Percentiles rank a stretch among this genome's conserved stretches.
Conservation (phyloP, 2,113 vertebrate genomes). For the Rallus limicola region DNA sequence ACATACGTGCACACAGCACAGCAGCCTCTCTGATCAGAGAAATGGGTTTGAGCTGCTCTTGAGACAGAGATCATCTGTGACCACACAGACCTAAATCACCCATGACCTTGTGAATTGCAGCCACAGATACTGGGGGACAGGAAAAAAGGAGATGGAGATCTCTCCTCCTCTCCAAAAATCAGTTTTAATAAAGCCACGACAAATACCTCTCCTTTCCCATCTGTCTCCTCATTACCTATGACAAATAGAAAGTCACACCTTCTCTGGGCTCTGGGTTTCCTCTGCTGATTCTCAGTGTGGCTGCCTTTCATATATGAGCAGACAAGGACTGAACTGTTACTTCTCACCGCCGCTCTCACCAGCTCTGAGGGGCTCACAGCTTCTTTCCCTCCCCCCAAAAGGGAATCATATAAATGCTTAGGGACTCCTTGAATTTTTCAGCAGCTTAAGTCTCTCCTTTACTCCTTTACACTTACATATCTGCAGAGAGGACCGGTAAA, state of each 20-base stretch:
- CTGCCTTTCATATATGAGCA: not conserved
- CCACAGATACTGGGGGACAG: rapidly evolving
- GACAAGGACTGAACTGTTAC: not conserved
- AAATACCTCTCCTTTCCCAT: not conserved
- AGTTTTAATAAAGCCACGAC: not conserved
- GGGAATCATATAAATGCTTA: not conserved
- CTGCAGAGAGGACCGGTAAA: not conserved
- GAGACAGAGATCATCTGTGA: not conserved
- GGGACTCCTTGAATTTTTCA: not conserved
- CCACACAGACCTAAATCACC: not conserved
- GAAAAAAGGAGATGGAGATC: not conserved
- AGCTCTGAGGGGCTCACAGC: not conserved
- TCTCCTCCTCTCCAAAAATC: not conserved
- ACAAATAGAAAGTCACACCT: slow-evolving; percentile 27
- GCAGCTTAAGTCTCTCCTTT: not conserved
- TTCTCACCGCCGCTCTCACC: not conserved
- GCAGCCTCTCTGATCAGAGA: not conserved
- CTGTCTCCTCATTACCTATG: not conserved
- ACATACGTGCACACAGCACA: not conserved
- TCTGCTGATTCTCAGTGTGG: not conserved
- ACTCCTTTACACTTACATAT: not conserved
- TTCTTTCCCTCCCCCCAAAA: not conserved
- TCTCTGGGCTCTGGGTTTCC: not conserved
- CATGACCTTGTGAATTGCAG: not conserved
- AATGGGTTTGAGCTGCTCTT: not conserved